Conservation (phyloP, 2,113 vertebrate genomes). For the Podilymbus podiceps region DNA sequence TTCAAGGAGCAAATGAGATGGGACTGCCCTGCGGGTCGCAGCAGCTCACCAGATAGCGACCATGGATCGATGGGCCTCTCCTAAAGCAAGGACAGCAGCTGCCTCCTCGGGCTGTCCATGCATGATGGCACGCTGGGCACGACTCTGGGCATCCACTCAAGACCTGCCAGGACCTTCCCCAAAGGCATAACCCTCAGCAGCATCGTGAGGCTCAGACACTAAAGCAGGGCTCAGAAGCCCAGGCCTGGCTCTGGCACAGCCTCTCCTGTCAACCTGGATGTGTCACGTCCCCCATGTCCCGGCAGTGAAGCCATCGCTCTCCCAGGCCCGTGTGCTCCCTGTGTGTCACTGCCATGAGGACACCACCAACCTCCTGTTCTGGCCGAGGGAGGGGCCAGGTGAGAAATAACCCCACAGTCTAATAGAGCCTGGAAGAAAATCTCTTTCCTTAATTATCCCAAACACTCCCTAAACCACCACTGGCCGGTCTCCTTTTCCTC, state of each 20-base stretch:
- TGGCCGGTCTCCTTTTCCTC: not conserved
- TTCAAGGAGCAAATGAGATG: not conserved
- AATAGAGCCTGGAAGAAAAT: not conserved
- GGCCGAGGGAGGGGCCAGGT: not conserved
- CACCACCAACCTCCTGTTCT: not conserved
- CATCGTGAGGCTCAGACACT: not conserved
- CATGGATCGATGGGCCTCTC: not conserved
- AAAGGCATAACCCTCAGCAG: not conserved
- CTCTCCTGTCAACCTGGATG: not conserved
- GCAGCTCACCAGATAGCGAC: not conserved
- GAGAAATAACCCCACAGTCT: not conserved
- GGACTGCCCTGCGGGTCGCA: accelerated
- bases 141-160: accelerated
- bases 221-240: not conserved
- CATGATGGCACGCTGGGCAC: accelerated
- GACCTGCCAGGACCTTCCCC: not conserved
- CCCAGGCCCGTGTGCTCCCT: not conserved
- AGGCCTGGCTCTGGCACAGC: not conserved
- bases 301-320: not conserved
- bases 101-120: not conserved
- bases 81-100: not conserved
- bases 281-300: accelerated
- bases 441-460: not conserved
- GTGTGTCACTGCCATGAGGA: too few species aligned
- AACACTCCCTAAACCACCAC: not conserved